Evolutionary conservation across 2,888 invertebrate species (phyloP).

Genomic region (Pterostichus niger): DNA sequence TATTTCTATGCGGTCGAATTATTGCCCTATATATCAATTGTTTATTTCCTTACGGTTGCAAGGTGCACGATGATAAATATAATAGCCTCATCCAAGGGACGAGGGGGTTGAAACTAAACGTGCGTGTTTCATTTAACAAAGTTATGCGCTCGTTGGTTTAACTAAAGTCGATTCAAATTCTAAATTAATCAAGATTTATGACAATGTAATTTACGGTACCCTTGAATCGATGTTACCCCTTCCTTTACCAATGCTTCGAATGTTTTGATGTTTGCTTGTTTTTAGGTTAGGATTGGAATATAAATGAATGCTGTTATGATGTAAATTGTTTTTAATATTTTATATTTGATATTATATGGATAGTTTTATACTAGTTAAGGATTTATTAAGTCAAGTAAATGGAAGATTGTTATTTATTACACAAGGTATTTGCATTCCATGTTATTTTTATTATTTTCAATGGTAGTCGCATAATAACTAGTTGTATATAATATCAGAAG

Average conservation of each 20-base stretch:
- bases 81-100: not conserved
- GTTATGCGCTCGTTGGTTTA: conserved; percentile 51
- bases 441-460: too few relatives aligned
- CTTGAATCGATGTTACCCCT: conserved; percentile 32
- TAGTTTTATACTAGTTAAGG: not conserved
- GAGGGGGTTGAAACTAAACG: conserved; percentile 5
- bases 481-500: too few relatives aligned
- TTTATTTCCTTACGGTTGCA: conserved; percentile 44
- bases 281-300: conserved; percentile 17
- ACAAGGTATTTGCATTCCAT: not conserved
- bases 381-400: not conserved
- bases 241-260: not conserved
- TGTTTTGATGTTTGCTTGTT: conserved; percentile 1
- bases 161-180: conserved; percentile 57
- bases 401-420: not conserved
- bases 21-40: conserved; percentile 54
- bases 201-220: conserved; percentile 53
- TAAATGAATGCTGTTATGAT: conserved; percentile 19
- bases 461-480: too few relatives aligned
- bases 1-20: conserved; percentile 52
- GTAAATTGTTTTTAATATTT: conserved; percentile 22
- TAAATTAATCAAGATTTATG: conserved; percentile 66
- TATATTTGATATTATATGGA: not conserved
- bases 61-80: conserved; percentile 23
- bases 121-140: conserved; percentile 53